Evolutionary conservation across 2,888 invertebrate genomes (phyloP).

Genomic region (Neoitamus cyanurus): DNA sequence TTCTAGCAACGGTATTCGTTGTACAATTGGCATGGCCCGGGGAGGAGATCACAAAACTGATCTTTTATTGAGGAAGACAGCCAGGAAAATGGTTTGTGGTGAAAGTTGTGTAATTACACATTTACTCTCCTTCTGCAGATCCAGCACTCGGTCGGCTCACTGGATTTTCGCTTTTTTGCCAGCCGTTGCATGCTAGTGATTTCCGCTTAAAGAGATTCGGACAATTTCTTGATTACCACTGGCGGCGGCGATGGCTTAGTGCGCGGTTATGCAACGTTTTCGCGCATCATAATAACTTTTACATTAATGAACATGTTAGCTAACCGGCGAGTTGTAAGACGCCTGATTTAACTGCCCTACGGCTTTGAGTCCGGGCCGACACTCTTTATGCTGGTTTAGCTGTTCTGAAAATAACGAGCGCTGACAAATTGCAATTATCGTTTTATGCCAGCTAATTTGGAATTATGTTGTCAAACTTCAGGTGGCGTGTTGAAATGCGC

Average conservation of each 20-base stretch:
- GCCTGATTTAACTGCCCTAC: not conserved
- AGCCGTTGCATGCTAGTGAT: not conserved
- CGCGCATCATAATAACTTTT: conserved; percentile 14
- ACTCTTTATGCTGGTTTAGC: not conserved
- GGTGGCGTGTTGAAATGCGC: not conserved
- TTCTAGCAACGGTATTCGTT: conserved; percentile 26
- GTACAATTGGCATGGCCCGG: not conserved
- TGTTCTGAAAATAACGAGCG: not conserved
- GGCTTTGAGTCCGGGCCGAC: not conserved
- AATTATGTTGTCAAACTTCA: not conserved
- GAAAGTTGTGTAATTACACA: conserved; percentile 39
- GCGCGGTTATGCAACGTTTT: conserved; percentile 6
- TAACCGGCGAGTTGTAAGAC: not conserved
- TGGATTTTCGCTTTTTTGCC: not conserved
- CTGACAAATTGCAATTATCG: not conserved
- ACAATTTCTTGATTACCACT: conserved; percentile 11
- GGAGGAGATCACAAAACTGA: conserved; percentile 10
- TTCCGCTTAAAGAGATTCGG: conserved; percentile 28
- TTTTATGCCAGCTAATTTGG: not conserved
- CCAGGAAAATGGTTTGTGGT: conserved; percentile 33
- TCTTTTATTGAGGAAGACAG: conserved; percentile 35
- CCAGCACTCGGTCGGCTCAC: not conserved
- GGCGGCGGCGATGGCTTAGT: not conserved
- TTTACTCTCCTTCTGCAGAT: not conserved
- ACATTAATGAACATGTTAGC: conserved; percentile 25